Evolutionary conservation across 2,888 invertebrate species (phyloP).

Genomic region (Acanthosepion pharaonis): DNA sequence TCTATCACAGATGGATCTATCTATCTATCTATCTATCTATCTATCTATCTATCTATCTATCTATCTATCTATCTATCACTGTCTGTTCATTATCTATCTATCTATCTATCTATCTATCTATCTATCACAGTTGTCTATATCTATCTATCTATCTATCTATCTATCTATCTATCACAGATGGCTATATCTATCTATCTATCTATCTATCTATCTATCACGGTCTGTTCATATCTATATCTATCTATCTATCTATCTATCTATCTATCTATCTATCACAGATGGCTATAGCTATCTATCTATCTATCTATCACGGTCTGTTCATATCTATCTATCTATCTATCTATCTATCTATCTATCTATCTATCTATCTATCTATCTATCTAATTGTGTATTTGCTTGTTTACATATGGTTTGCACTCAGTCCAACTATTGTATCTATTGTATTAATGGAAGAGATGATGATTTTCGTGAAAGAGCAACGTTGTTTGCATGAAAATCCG

Average conservation of each 20-base stretch:
- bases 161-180: too few species aligned
- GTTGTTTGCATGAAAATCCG: neutral
- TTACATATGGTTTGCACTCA: neutral
- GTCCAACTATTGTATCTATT: neutral
- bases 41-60: too few species aligned
- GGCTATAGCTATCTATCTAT: neutral
- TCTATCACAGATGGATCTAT: too few species aligned
- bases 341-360: neutral
- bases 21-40: too few species aligned
- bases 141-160: too few species aligned
- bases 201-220: too few species aligned
- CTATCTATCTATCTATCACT: too few species aligned
- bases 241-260: neutral
- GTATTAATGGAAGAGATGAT: neutral
- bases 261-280: neutral
- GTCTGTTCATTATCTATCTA: too few species aligned
- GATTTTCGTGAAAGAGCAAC: neutral
- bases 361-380: neutral
- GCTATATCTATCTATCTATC: too few species aligned
- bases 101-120: too few species aligned
- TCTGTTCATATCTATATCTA: too few species aligned
- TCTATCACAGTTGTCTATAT: too few species aligned
- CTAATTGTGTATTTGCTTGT: neutral
- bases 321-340: neutral
- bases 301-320: neutral